A percentile compares a stretch with the other conserved stretches of the same genome.
Evolutionary conservation across 2,113 vertebrate genomes (phyloP).

Genomic region (Oncorhynchus keta): DNA sequence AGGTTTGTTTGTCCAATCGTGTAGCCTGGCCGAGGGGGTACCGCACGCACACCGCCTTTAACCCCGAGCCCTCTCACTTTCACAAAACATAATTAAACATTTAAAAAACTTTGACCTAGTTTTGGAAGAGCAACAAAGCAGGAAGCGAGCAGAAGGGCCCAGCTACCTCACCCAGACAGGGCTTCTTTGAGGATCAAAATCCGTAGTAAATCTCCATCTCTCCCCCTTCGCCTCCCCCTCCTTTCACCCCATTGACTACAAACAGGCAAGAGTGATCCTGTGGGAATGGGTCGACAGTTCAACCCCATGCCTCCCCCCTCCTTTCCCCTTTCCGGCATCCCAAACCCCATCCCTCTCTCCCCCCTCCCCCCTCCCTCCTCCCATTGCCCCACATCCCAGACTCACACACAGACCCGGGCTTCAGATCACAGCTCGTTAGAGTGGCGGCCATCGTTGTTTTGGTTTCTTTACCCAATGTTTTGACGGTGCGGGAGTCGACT

Average conservation of each 20-base stretch:
- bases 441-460: conserved; percentile 32
- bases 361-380: conserved; percentile 3
- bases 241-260: background rate
- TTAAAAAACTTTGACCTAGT: conserved; percentile 60
- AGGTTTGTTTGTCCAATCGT: background rate
- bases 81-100: conserved; percentile 55
- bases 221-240: background rate
- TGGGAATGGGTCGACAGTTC: conserved; percentile 6
- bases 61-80: conserved; percentile 31
- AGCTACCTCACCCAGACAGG: conserved; percentile 24
- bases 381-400: conserved; percentile 39
- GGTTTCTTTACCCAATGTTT: conserved; percentile 21
- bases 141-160: background rate
- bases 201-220: background rate
- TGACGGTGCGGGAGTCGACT: background rate
- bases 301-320: conserved; percentile 1
- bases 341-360: conserved; percentile 6
- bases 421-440: conserved; percentile 55
- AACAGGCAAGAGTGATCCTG: conserved; percentile 11
- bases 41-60: conserved; percentile 15
- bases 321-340: background rate
- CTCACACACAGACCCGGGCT: conserved; percentile 34
- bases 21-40: background rate
- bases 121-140: conserved; percentile 26
- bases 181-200: conserved; percentile 48